Base-by-base conservation (phyloP, 2,113 vertebrate genomes). In the Corynorhinus townsendii region DNA sequence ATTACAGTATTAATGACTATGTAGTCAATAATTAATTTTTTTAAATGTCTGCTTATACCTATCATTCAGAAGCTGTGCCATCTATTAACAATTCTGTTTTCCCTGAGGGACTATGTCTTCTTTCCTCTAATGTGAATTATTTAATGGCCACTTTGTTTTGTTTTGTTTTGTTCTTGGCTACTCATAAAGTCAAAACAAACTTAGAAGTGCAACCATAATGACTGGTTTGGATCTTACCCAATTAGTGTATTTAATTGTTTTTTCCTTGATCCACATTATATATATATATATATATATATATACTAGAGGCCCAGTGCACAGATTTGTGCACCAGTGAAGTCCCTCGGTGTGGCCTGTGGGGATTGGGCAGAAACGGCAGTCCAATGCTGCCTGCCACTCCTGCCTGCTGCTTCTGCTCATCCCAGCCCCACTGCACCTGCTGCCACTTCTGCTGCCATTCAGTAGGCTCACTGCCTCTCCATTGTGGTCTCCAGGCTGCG, bases 31-130 rank as follows among this genome's bases (percentile, higher is more conserved):
- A 72, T 79, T 62, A 40, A 64, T 20, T 80, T 88, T 80, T 80
- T 62, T 35, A 81, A 91, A 75, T 86, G 45, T 86, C n/a, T 81
- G 11, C 24, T 47, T 80, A 72, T 1, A 89, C 26, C 40, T 5
- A 75, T 33, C 45, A 68, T 89, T 43, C 1, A 54, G 62, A 96
- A 96, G 26, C 35, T 90, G 19, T 86, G 49, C n/a, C 10, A 30
- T 88, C 33, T 96, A 12, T 68, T 90, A 93, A 54, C 40, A 75
- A 11, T 68, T 92, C 26, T 87, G 4, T 86, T 94, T 94, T 87
- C 45, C 12, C 49, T 76, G 33, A 86, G 77, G 3, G 93, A 30
- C 49, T 92, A 7, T 62, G 43, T 14, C 40, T 77, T n/a, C 26
- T 87, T 80, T 79, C 14, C 33, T 90, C 59, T 82, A 69, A 24